Conservation (phyloP, 1,140 invertebrate genomes). For the Drosophila obscura region DNA sequence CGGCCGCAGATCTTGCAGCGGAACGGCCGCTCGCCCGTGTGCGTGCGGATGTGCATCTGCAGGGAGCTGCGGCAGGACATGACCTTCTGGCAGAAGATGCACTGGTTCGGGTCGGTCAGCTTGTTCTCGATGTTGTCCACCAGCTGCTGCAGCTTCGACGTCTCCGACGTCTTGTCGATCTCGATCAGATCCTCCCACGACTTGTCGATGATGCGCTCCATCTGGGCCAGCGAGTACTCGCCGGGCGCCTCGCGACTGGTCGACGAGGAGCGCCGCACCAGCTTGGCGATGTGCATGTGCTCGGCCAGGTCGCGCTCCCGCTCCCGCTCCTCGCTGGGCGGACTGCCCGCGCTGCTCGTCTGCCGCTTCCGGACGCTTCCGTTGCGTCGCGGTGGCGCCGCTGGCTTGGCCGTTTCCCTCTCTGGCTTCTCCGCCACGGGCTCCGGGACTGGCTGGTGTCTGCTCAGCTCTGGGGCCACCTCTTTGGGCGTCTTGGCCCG, state of each 20-base stretch:
- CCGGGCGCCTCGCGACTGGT: conserved; percentile 56
- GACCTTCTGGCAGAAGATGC: conserved; percentile 98
- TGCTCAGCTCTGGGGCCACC: conserved; percentile 11
- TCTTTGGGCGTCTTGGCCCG: conserved; percentile 33
- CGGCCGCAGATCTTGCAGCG: conserved; percentile 98
- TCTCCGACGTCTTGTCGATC: conserved; percentile 93
- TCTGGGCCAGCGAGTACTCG: conserved; percentile 71
- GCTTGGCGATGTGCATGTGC: conserved; percentile 61
- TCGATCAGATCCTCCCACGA: conserved; percentile 98
- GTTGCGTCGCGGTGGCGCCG: conserved; percentile 45
- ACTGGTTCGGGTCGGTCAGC: conserved; percentile 97
- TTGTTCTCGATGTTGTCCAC: conserved; percentile 99
- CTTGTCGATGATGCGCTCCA: conserved; percentile 88
- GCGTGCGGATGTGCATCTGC: conserved; percentile 99
- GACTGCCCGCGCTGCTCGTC: conserved; percentile 44
- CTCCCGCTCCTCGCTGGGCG: conserved; percentile 32
- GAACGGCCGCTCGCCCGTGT: conserved; percentile 95
- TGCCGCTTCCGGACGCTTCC: conserved; percentile 66
- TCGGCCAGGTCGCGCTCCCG: conserved; percentile 50
- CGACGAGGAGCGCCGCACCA: conserved; percentile 64
- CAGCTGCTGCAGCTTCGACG: conserved; percentile 95
- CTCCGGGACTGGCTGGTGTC: neutral
- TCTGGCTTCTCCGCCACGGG: conserved; percentile 37
- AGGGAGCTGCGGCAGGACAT: conserved; percentile 98
- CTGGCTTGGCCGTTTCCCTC: conserved; percentile 35